Base-by-base conservation (phyloP, 2,797 vertebrate genomes). In the Halcyon chelicuti region DNA sequence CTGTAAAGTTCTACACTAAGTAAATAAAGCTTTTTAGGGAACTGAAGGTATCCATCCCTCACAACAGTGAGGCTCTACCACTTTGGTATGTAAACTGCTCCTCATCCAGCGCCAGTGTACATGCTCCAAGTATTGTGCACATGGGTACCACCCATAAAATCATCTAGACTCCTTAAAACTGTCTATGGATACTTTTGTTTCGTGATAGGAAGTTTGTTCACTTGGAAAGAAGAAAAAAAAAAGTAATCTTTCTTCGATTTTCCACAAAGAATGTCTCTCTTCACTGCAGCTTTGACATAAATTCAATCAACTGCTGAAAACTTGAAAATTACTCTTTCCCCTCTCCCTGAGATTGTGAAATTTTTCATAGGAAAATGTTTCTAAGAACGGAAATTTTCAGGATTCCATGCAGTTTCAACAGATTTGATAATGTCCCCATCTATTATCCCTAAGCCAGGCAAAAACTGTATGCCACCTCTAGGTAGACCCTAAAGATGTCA, bases 401-500 rank as follows among this genome's bases (percentile, higher is more conserved):
- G 20, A 8, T 40, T 65, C 37, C n/a, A 6, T 42, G 21, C 3
- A 76, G 10, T 44, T 88, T 52, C 21, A 55, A 21, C 37, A 47
- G n/a, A 57, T 78, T 74, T 73, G 7, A 67, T 46, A 33, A 51
- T 17, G 13, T 46, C 8, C 7, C 6, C 13, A 33, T 65, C 54
- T 61, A 6, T 31, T 40, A 33, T 35, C 8, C n/a, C 18, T 20
- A 70, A 49, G 7, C 6, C 60, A 58, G 42, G 33, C 29, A 75
- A 6, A 37, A 84, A 86, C 46, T 49, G 5, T 14, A 26, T 61
- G 46, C 14, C 28, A 54, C 22, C 25, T 61, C 33, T 29, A 55
- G 19, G 4, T 4, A 72, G 51, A 58, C 3, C 21, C 49, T 75
- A 65, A 40, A 78, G 22, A 8, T 8, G 8, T 5, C 0, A 0